These are phyloP conservation scores for Euzophera pinguis DNA, from an alignment of 2,888 invertebrate genomes.

Conservation along the genomic window DNA sequence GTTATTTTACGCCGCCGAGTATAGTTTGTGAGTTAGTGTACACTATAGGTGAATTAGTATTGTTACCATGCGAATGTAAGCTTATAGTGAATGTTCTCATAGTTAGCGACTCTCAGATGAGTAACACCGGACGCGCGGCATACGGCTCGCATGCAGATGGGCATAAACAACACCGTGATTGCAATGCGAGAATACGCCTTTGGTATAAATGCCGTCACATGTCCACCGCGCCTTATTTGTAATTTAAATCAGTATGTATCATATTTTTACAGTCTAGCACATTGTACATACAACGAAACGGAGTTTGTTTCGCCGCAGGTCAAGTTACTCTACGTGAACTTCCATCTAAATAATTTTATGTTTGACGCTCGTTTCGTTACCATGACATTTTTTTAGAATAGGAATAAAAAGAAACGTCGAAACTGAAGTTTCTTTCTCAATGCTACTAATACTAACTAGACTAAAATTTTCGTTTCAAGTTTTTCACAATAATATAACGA, in stretches of 20 bases:
- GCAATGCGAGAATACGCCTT: conserved; percentile 68
- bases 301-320: not conserved
- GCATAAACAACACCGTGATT: conserved; percentile 52
- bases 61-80: conserved; percentile 16
- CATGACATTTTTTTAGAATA: not conserved
- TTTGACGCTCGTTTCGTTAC: not conserved
- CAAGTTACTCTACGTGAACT: not conserved
- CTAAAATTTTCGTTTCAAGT: too few species aligned
- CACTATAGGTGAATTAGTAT: not conserved
- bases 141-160: conserved; percentile 68
- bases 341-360: not conserved
- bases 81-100: conserved; percentile 47
- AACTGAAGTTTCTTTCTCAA: too few species aligned
- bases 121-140: conserved; percentile 71
- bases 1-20: too few species aligned
- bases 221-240: conserved; percentile 57
- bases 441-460: too few species aligned
- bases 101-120: conserved; percentile 62
- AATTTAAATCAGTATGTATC: conserved; percentile 60
- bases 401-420: too few species aligned
- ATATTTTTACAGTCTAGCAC: conserved; percentile 49
- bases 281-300: not conserved
- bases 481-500: not conserved
- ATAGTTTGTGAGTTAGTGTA: too few species aligned
- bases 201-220: conserved; percentile 74